These are phyloP conservation scores for Neosilurus hyrtlii DNA, from an alignment of 2,797 vertebrate species.

Conservation along the genomic window DNA sequence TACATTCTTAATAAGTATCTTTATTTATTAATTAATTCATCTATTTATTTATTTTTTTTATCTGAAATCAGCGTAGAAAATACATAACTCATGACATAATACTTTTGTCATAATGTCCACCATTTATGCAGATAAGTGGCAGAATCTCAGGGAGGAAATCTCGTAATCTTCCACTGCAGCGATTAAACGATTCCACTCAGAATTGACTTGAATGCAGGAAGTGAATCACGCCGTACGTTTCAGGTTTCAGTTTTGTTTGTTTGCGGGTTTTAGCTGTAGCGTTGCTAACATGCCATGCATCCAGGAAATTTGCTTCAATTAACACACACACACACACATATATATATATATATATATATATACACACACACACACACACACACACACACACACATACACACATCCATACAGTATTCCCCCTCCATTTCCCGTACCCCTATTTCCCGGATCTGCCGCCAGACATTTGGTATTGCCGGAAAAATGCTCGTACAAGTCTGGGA, in stretches of 20 bases:
- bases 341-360: no score
- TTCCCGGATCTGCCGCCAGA: no score
- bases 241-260: background rate
- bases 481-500: no score
- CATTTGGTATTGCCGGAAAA: no score
- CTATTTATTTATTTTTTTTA: background rate
- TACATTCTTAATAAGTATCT: background rate
- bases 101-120: background rate
- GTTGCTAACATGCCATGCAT: background rate
- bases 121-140: no score
- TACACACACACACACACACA: no score
- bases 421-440: no score
- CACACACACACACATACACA: no score
- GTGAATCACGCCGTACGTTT: background rate
- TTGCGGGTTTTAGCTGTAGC: background rate
- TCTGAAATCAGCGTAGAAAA: background rate
- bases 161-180: no score
- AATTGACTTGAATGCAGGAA: background rate
- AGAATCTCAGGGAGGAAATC: no score
- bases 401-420: no score
- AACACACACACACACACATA: no score
- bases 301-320: background rate
- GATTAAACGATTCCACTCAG: background rate
- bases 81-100: background rate
- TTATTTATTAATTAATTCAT: background rate